A percentile compares a stretch with the other conserved stretches of the same genome.
Conservation (phyloP, 2,113 vertebrate genomes). For the Perca flavescens region DNA sequence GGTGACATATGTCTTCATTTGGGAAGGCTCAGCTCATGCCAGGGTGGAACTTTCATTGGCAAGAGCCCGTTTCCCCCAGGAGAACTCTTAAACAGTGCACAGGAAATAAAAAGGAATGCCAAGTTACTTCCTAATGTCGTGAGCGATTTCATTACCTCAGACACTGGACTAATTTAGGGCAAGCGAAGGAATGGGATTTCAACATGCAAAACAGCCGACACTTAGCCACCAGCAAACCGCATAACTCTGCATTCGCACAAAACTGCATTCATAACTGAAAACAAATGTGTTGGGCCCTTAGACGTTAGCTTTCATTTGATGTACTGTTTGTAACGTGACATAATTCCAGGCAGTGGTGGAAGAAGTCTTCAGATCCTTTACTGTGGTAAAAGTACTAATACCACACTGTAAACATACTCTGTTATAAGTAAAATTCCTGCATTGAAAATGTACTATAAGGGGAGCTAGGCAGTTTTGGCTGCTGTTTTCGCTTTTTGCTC, state of each 20-base stretch:
- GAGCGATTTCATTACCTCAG: conserved; percentile 84
- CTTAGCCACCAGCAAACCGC: conserved; percentile 37
- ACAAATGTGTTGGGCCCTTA: conserved; percentile 1
- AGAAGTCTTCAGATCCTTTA: no score
- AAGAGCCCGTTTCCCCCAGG: conserved; percentile 80
- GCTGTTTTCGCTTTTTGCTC: no score
- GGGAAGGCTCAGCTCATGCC: conserved; percentile 81
- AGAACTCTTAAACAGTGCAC: conserved; percentile 82
- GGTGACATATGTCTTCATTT: conserved; percentile 87
- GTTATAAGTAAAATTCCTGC: no score
- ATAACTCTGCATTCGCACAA: conserved; percentile 13
- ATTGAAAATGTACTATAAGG: no score
- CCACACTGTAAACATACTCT: no score
- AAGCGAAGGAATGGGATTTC: conserved; percentile 71
- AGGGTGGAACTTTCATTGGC: conserved; percentile 85
- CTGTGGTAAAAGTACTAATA: no score
- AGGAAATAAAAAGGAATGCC: conserved; percentile 82
- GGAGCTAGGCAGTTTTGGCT: no score
- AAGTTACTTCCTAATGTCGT: conserved; percentile 82
- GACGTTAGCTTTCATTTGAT: neutral
- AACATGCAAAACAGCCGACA: conserved; percentile 68
- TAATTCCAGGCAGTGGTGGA: no score
- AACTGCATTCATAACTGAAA: conserved; percentile 49
- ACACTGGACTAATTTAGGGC: conserved; percentile 77
- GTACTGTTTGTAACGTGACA: neutral